Evolutionary conservation across 2,888 invertebrate genomes (phyloP).

Genomic region (Megastigmus dorsalis): DNA sequence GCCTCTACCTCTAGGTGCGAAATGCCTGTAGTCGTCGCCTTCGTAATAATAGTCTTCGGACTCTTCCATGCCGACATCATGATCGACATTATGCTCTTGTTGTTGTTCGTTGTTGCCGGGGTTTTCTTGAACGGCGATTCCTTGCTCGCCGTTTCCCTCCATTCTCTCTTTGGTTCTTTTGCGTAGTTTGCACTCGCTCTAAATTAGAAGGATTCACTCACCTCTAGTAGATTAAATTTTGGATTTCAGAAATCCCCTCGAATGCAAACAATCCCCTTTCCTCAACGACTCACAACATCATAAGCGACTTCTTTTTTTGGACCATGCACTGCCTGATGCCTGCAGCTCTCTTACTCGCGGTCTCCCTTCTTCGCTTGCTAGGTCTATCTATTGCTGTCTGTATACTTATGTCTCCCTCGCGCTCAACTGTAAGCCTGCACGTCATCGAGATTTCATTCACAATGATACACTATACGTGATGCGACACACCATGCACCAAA

Average conservation of each 20-base stretch:
- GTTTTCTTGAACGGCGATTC: slow-evolving; percentile 1
- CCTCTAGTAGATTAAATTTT: too few species aligned
- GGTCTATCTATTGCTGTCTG: too few species aligned
- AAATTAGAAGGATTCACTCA: too few species aligned
- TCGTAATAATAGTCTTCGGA: slow-evolving; percentile 72
- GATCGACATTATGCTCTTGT: slow-evolving; percentile 39
- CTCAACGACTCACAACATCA: slow-evolving; percentile 21
- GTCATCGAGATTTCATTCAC: slow-evolving; percentile 26
- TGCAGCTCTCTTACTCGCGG: too few species aligned
- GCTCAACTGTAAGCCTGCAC: not conserved
- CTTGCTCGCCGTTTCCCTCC: slow-evolving; percentile 50
- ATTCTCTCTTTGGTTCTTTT: not conserved
- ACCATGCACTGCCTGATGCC: too few species aligned
- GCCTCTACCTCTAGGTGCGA: slow-evolving; percentile 75
- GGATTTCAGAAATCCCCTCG: slow-evolving; percentile 1
- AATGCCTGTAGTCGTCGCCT: slow-evolving; percentile 75
- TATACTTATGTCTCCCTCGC: not conserved
- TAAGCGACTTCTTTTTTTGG: too few species aligned
- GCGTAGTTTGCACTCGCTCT: not conserved
- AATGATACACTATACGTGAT: not conserved
- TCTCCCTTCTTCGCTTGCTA: too few species aligned
- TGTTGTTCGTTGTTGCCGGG: slow-evolving; percentile 26
- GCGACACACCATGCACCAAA: not conserved
- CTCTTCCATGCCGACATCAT: slow-evolving; percentile 65
- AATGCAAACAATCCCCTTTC: slow-evolving; percentile 8